Evolutionary conservation across 2,888 invertebrate species (phyloP).

Genomic region (Odontomyia ornata): DNA sequence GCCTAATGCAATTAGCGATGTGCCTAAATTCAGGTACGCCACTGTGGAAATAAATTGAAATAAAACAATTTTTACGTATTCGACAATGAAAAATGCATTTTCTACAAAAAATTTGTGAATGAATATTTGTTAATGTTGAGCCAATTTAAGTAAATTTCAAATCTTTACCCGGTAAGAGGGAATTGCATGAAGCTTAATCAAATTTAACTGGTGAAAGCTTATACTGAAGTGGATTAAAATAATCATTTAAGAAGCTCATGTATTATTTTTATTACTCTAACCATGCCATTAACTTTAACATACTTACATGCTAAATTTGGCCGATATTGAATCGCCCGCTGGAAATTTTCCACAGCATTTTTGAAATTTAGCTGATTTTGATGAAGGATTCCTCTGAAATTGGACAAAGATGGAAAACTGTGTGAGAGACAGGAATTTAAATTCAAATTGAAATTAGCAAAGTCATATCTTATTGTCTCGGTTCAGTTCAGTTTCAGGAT

Average conservation of each 20-base stretch:
- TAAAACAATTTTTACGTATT: too few relatives aligned
- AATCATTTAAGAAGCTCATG: too few relatives aligned
- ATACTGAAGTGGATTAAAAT: too few relatives aligned
- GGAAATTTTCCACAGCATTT: constrained; percentile 90
- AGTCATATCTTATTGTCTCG: constrained; percentile 30
- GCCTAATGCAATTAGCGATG: constrained; percentile 84
- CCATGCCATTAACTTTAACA: too few relatives aligned
- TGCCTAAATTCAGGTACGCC: constrained; percentile 93
- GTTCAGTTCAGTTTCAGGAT: constrained; percentile 9
- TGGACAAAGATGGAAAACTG: neutral
- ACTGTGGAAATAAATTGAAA: constrained; percentile 68
- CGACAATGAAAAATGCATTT: too few relatives aligned
- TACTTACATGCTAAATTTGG: constrained; percentile 93
- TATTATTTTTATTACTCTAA: too few relatives aligned
- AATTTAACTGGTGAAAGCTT: too few relatives aligned
- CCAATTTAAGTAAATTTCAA: too few relatives aligned
- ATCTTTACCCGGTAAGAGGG: too few relatives aligned
- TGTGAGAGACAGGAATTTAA: neutral
- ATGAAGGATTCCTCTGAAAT: constrained; percentile 86
- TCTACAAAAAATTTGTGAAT: too few relatives aligned
- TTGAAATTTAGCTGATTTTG: constrained; percentile 88
- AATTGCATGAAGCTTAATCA: too few relatives aligned
- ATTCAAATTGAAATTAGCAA: constrained; percentile 34
- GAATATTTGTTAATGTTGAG: too few relatives aligned
- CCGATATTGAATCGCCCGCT: constrained; percentile 90